phyloP scores from a whole-genome alignment of 2,113 vertebrate genomes.

The Hiodon alosoides region DNA sequence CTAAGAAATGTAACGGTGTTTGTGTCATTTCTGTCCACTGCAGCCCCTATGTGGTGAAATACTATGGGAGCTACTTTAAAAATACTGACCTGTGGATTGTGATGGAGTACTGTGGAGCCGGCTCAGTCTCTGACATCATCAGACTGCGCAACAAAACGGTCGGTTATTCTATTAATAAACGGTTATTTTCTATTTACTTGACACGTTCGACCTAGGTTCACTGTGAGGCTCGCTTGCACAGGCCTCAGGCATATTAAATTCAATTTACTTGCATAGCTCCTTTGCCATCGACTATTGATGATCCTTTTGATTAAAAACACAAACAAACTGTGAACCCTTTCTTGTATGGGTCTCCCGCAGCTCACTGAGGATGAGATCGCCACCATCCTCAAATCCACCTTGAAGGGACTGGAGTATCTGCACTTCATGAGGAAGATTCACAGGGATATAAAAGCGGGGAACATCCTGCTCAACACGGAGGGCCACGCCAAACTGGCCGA shows the following conservation, averaged over 20 bases:
- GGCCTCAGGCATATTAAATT: too few relatives aligned
- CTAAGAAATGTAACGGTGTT: too few relatives aligned
- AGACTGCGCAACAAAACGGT: conserved; percentile 96
- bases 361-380: background rate
- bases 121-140: conserved; percentile 97
- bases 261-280: too few relatives aligned
- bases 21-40: too few relatives aligned
- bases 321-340: background rate
- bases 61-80: conserved; percentile 99
- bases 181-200: too few relatives aligned
- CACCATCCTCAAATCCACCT: background rate
- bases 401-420: too few relatives aligned
- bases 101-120: conserved; percentile 98
- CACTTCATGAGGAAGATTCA: conserved; percentile 94
- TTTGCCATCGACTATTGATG: too few relatives aligned
- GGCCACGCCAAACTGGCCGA: conserved; percentile 89
- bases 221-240: too few relatives aligned
- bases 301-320: too few relatives aligned
- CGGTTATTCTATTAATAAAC: too few relatives aligned
- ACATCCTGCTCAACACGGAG: conserved; percentile 86
- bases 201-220: too few relatives aligned
- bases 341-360: conserved; percentile 14
- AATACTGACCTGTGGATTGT: conserved; percentile 98
- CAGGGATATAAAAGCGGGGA: conserved; percentile 89
- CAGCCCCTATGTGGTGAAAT: conserved; percentile 96